Evolutionary conservation across 2,113 vertebrate species (phyloP).

Genomic region (Pontoporia blainvillei): DNA sequence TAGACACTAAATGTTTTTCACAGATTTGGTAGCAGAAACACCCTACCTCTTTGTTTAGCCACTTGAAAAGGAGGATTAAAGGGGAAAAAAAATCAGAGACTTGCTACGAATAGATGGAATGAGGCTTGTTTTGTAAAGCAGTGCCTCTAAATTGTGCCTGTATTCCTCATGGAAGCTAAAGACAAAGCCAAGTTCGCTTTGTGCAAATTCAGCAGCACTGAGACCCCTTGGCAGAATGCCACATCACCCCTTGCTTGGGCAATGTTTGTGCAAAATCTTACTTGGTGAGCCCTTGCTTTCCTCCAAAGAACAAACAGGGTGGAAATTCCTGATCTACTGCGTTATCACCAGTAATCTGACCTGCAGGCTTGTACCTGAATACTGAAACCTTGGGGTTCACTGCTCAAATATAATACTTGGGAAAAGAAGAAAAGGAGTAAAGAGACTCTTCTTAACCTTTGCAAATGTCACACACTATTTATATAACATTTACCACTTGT

Average conservation of each 20-base stretch:
- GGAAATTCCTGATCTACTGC: slow-evolving; percentile 65
- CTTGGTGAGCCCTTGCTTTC: slow-evolving; percentile 40
- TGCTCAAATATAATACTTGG: slow-evolving; percentile 69
- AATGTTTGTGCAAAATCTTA: slow-evolving; percentile 13
- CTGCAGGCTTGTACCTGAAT: slow-evolving; percentile 59
- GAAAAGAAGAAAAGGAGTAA: slow-evolving; percentile 57
- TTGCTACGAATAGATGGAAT: not conserved
- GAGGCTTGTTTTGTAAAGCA: slow-evolving; percentile 33
- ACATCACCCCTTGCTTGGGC: not conserved
- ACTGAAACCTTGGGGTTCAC: slow-evolving; percentile 66
- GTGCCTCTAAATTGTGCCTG: not conserved
- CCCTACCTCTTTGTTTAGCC: slow-evolving; percentile 60
- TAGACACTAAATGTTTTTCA: slow-evolving; percentile 49
- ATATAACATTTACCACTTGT: slow-evolving; percentile 66
- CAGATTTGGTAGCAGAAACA: slow-evolving; percentile 61
- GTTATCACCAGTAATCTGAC: slow-evolving; percentile 58
- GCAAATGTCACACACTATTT: slow-evolving; percentile 65
- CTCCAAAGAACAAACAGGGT: slow-evolving; percentile 44
- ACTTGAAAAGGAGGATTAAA: slow-evolving; percentile 70
- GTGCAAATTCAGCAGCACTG: not conserved
- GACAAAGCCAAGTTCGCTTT: slow-evolving; percentile 32
- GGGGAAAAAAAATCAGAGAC: not conserved
- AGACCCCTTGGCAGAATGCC: slow-evolving; percentile 52
- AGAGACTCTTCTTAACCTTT: slow-evolving; percentile 61
- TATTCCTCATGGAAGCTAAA: slow-evolving; percentile 21